Conservation (phyloP, 2,888 invertebrate species). For the Coleophora flavipennella region DNA sequence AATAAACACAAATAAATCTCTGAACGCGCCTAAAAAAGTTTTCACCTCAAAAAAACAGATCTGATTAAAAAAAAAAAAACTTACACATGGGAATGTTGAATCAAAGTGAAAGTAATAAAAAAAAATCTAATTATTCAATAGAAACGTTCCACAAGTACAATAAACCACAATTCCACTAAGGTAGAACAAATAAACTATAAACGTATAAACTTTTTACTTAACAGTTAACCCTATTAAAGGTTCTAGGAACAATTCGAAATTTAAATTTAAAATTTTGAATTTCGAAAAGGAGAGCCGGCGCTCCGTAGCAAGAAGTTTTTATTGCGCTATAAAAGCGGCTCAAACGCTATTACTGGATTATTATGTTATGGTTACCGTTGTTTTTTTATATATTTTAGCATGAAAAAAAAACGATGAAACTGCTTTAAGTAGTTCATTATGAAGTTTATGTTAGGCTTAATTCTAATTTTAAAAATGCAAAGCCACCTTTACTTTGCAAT, state of each 20-base stretch:
- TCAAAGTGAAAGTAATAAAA: too few species aligned
- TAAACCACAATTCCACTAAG: conserved; percentile 23
- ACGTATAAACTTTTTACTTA: conserved; percentile 26
- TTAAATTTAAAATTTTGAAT: conserved; percentile 22
- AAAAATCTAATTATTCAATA: too few species aligned
- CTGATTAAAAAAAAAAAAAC: too few species aligned
- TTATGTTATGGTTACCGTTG: conserved; percentile 8
- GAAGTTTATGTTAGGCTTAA: conserved; percentile 7
- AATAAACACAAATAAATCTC: too few species aligned
- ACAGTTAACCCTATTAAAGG: conserved; percentile 27
- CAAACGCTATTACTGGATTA: conserved; percentile 11
- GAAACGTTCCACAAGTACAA: conserved; percentile 1
- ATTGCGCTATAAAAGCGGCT: conserved; percentile 10
- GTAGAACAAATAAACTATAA: conserved; percentile 36
- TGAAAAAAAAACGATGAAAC: background rate
- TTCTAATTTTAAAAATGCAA: background rate
- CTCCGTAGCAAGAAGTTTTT: conserved; percentile 8
- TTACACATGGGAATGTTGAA: too few species aligned
- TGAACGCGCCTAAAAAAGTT: too few species aligned
- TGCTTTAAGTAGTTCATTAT: conserved; percentile 25
- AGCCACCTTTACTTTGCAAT: too few species aligned
- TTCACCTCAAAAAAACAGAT: too few species aligned
- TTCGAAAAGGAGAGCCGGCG: conserved; percentile 24
- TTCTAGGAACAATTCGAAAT: conserved; percentile 36
- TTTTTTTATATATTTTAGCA: background rate